Base-by-base conservation (phyloP, 2,888 invertebrate genomes). In the Trichogramma evanescens region DNA sequence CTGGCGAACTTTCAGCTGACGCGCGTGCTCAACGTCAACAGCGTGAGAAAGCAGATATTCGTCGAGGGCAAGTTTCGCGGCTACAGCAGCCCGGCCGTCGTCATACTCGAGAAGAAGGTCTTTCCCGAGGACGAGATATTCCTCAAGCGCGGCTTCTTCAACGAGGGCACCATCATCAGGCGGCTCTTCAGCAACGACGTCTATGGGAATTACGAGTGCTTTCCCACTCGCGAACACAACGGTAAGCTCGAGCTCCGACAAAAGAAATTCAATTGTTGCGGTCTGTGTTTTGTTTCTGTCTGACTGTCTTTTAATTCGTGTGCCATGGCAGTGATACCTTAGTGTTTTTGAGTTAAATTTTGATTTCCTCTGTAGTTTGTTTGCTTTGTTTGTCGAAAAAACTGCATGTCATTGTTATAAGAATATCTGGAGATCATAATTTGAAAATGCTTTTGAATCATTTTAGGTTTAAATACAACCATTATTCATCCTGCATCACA, bases 401-500 rank as follows among this genome's bases (percentile, higher is more conserved):
- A 26, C 1, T 26, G 26, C 26, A 26, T 26, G 26, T 26, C 26
- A 26, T 26, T 26, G 26, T 26, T 26, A 26, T 26, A 2, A 26
- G 26, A 26, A 26, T 26, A 26, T 26, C 26, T 26, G 26, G 26
- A 26, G 26, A 26, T 26, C 2, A 26, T 26, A 26, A 26, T 26
- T 26, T 26, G 26, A 26, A 26, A 2, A 26, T 26, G 1, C 26
- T 26, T 26, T 26, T 26, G 26, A 26, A 26, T 26, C 1, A 26
- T 26, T 82, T 7, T 77, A 94, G 94, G 84, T 68, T 82, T 97
- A 4, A 95, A 95, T 74, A 85, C 91, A 0, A 93, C 92, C 6
- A 82, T 98, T 40, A 91, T 98, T 65, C 91, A 90, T 78, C 99
- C 99, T 3, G 97, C 96, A 0, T 93, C 94, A 41, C 87, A 91